phyloP scores from a whole-genome alignment of 1,140 invertebrate species.

The Drosophila asahinai region DNA sequence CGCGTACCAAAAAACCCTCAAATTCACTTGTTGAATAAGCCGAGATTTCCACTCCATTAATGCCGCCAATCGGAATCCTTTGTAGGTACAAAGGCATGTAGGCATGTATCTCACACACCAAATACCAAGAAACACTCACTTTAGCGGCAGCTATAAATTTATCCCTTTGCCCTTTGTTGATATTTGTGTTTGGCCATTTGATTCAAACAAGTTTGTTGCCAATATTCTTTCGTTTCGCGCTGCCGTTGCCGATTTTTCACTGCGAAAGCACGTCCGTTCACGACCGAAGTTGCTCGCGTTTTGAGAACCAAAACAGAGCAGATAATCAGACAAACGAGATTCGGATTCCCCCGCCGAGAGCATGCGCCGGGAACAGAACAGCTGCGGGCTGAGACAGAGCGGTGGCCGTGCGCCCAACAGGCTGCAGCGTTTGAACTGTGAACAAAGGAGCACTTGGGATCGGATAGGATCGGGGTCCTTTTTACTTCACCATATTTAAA shows the following conservation, averaged over 20 bases:
- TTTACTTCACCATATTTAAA: no score
- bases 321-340: conserved; percentile 25
- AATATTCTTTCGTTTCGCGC: conserved; percentile 66
- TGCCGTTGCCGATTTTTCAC: conserved; percentile 19
- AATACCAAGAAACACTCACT: conserved; percentile 38
- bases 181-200: conserved; percentile 47
- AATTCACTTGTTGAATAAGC: conserved; percentile 47
- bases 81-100: conserved; percentile 8
- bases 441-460: no score
- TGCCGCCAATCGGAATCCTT: conserved; percentile 15
- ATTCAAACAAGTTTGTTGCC: conserved; percentile 70
- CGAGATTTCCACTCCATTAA: not conserved
- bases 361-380: conserved; percentile 56
- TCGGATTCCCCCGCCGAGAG: conserved; percentile 39
- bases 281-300: conserved; percentile 72
- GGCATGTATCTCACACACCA: not conserved
- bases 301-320: conserved; percentile 79
- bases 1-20: not conserved
- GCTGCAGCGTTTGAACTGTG: conserved; percentile 17
- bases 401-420: conserved; percentile 37
- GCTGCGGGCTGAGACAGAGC: conserved; percentile 2
- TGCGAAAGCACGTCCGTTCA: conserved; percentile 61
- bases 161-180: conserved; percentile 42
- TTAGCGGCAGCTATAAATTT: conserved; percentile 20
- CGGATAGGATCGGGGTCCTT: no score